These are phyloP conservation scores for Margaritifera margaritifera DNA, from an alignment of 2,888 invertebrate genomes.

Conservation along the genomic window DNA sequence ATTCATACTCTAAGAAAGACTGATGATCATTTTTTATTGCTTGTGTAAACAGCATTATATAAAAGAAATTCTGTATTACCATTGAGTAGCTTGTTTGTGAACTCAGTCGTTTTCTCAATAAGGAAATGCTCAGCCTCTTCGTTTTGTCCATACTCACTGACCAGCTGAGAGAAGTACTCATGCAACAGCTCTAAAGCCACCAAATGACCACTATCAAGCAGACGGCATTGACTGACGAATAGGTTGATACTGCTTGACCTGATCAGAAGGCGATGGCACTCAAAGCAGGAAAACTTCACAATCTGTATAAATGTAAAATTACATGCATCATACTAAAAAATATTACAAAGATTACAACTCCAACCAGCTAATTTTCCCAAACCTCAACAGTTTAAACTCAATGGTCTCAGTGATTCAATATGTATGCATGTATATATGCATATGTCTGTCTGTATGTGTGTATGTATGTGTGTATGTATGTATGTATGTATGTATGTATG, in stretches of 20 bases:
- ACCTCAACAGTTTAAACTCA: too few relatives aligned
- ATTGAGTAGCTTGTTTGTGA: slow-evolving; percentile 25
- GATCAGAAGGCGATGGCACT: slow-evolving; percentile 70
- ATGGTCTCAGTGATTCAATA: too few relatives aligned
- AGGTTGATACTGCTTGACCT: slow-evolving; percentile 68
- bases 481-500: too few relatives aligned
- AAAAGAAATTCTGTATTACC: slow-evolving; percentile 13
- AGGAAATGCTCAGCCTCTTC: slow-evolving; percentile 9
- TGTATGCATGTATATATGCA: too few relatives aligned
- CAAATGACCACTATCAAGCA: slow-evolving; percentile 77
- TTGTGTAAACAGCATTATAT: too few relatives aligned
- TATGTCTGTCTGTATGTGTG: too few relatives aligned
- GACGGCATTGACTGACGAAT: slow-evolving; percentile 80
- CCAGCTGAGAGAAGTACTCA: slow-evolving; percentile 27
- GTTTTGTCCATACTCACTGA: slow-evolving; percentile 25
- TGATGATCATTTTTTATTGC: too few relatives aligned
- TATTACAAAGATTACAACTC: too few relatives aligned
- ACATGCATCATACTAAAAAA: background rate
- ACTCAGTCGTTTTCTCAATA: slow-evolving; percentile 11
- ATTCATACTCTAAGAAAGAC: too few relatives aligned
- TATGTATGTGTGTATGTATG: too few relatives aligned
- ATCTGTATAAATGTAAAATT: slow-evolving; percentile 61
- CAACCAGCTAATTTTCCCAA: too few relatives aligned
- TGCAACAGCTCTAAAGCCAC: slow-evolving; percentile 45
- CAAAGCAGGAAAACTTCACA: slow-evolving; percentile 73